Evolutionary conservation across 2,113 vertebrate species (phyloP).

Genomic region (Zeus faber): DNA sequence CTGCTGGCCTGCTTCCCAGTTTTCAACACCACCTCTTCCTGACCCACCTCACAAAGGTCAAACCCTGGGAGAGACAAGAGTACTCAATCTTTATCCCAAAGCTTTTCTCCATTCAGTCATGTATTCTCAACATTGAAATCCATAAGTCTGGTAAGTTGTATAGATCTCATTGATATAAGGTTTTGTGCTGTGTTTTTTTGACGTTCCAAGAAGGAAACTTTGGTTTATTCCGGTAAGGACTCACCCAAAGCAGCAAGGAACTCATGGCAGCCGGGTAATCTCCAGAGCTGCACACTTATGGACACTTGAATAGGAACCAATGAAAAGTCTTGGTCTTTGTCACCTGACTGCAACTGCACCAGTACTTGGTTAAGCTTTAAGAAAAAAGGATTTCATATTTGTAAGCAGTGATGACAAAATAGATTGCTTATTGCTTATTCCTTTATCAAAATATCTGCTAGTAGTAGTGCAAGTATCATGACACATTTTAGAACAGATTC

Average conservation of each 20-base stretch:
- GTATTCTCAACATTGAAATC: not conserved
- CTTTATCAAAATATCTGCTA: too few species aligned
- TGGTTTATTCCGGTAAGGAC: too few species aligned
- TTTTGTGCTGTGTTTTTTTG: too few species aligned
- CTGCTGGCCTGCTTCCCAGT: conserved; percentile 92
- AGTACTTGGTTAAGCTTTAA: conserved; percentile 91
- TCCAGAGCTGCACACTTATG: conserved; percentile 94
- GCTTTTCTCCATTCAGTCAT: too few species aligned
- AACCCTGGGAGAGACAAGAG: conserved; percentile 78
- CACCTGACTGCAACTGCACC: conserved; percentile 87
- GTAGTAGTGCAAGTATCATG: too few species aligned
- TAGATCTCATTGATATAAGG: too few species aligned
- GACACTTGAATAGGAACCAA: conserved; percentile 88
- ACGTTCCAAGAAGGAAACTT: too few species aligned
- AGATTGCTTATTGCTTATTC: too few species aligned
- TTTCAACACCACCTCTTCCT: conserved; percentile 94
- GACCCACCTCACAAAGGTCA: conserved; percentile 95
- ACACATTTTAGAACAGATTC: too few species aligned
- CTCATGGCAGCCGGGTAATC: conserved; percentile 93
- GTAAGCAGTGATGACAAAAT: too few species aligned
- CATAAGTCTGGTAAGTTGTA: too few species aligned
- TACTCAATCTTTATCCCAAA: not conserved
- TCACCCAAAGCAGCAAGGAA: conserved; percentile 94
- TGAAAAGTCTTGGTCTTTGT: conserved; percentile 90
- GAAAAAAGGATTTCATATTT: conserved; percentile 3